These are phyloP conservation scores for Myathropa florea DNA, from an alignment of 2,888 invertebrate species.

Conservation along the genomic window DNA sequence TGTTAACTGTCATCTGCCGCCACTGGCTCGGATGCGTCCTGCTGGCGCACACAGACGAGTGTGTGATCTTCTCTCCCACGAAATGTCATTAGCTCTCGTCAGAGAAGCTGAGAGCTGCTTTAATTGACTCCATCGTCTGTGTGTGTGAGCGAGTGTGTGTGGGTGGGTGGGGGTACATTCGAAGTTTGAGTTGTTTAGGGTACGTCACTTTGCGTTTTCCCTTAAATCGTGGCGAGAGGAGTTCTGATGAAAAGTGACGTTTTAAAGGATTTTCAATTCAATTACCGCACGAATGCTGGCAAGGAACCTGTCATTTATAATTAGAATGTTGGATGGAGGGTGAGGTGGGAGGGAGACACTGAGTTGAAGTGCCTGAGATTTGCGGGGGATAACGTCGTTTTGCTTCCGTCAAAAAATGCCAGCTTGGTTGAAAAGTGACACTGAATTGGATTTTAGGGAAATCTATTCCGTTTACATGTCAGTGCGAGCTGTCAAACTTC, in stretches of 20 bases:
- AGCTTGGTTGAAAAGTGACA: not conserved
- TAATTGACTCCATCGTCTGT: conserved; percentile 44
- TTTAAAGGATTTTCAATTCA: conserved; percentile 64
- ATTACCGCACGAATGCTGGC: conserved; percentile 45
- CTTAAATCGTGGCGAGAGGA: not conserved
- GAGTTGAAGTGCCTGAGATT: not conserved
- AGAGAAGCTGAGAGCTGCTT: conserved; percentile 6
- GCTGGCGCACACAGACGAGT: not conserved
- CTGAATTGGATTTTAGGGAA: not conserved
- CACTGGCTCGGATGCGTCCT: not conserved
- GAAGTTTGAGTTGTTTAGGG: not conserved
- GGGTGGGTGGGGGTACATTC: not conserved
- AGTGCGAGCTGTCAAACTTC: not conserved
- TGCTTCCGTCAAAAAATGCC: not conserved
- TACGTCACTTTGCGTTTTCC: not conserved
- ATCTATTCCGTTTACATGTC: not conserved
- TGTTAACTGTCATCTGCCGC: conserved; percentile 52
- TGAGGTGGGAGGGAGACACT: not conserved
- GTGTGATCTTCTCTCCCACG: conserved; percentile 41
- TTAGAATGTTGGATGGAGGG: not conserved
- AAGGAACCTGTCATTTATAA: conserved; percentile 52
- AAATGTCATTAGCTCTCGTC: conserved; percentile 57
- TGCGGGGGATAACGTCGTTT: not conserved
- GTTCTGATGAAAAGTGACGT: conserved; percentile 55
- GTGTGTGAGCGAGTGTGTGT: not conserved